Evolutionary conservation across 2,888 invertebrate species (phyloP), one percentile per base, ranked within the genome.

Genomic region (Agonum fuliginosum): DNA sequence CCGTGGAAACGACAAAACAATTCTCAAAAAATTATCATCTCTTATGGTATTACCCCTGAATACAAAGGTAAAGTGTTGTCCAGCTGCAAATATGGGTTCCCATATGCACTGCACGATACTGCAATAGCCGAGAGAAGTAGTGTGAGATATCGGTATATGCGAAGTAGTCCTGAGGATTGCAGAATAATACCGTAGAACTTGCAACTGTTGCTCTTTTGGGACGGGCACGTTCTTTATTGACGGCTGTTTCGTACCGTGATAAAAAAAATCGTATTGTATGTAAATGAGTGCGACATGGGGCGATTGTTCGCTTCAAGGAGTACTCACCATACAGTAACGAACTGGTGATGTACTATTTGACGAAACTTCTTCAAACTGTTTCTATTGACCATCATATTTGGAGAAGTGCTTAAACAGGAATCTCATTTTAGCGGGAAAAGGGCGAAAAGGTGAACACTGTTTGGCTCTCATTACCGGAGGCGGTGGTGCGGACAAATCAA

Each of bases 391-490:
- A 17, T 14, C 3, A 46, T 2, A 5, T 1, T 17, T 46, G 17
- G 1, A 2, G 46, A 10, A 34, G 34, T 2, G 34, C n/a, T 10
- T 4, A n/a, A 4, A 6, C 8, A 34, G 2, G 8, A 34, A 34
- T 8, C 34, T 34, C 34, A 34, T 34, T 34, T 6, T 10, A n/a
- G 34, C 6, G 34, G 34, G n/a, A 6, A 41, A 41, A 46, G 14
- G 51, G 51, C 22, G 20, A 51, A 14, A 51, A 22, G 20, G 10
- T 34, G 6, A 65, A 8, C 34, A 65, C 5, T 17, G 14, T 14
- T 17, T 65, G 1, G 19, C 17, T 17, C 17, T 65, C 2, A 65
- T 65, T 34, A 65, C 65, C 10, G 65, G 65, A 10, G 51, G 51
- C 20, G 65, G 34, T n/a, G 37, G 17, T 65, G 65, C 34, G 4